Base-by-base conservation (phyloP, 2,113 vertebrate species). In the Hippolais icterina region DNA sequence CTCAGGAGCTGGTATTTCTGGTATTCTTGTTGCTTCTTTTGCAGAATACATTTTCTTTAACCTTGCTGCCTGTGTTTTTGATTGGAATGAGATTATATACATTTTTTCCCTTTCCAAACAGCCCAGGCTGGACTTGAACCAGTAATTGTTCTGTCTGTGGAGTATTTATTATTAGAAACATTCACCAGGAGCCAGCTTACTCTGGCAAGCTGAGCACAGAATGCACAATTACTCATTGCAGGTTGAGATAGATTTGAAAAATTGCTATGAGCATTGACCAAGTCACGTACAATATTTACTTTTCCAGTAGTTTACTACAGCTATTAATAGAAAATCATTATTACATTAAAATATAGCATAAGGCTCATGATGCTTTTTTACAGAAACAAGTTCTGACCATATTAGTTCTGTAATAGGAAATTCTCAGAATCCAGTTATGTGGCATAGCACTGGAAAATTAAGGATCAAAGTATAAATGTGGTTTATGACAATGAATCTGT, bases 71-170 rank as follows among this genome's bases (percentile, higher is more conserved):
- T 23, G 19, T 72, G 8, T 69, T 80, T 93, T 57, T 76, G 57
- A 47, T 69, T 80, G 71, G 44, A 41, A 22, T 88, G 29, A 90
- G 83, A 92, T 66, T 4, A 33, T 59, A 44, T 2, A 21, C 2
- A 0, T 54, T 50, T 61, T 85, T 69, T 5, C 1, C 15, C 22
- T 3, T n/a, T 63, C 21, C 44, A 78, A 78, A 63, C 20, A 54
- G 66, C 44, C 39, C 59, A 33, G 52, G 44, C 71, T 92, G 66
- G 71, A 88, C 54, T 69, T 71, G 79, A 80, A 88, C 59, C 86
- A 86, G 63, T 68, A 79, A 52, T 93, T 96, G 81, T 65, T 87
- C 61, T 94, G 46, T 76, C 89, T 80, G 76, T 72, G 76, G 71
- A 90, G 31, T 90, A 69, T 90, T 90, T 76, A 71, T 83, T 87